Evolutionary conservation across 2,113 vertebrate species (phyloP).

Genomic region (Phylloscopus trochilus): DNA sequence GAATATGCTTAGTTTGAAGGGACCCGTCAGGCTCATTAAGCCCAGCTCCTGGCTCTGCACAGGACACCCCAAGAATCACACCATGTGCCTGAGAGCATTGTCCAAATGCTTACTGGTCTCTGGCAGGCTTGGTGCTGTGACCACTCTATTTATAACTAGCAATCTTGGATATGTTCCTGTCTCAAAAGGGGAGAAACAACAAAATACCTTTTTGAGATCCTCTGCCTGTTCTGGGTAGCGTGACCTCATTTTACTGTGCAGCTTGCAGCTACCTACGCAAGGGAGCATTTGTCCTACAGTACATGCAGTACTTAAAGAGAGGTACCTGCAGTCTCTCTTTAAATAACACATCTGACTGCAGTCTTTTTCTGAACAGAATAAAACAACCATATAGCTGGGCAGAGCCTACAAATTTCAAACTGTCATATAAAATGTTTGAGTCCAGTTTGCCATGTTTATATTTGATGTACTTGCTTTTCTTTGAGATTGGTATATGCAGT

Average conservation of each 20-base stretch:
- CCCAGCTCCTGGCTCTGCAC: not conserved
- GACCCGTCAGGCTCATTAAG: not conserved
- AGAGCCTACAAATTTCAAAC: not conserved
- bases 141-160: not conserved
- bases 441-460: not conserved
- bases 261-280: not conserved
- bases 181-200: not conserved
- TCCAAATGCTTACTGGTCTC: not conserved
- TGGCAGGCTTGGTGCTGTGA: not conserved
- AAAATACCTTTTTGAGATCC: not conserved
- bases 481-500: accelerated
- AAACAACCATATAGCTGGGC: not conserved
- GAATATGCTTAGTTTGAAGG: not conserved
- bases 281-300: not conserved
- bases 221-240: not conserved
- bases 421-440: not conserved
- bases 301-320: not conserved
- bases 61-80: not conserved
- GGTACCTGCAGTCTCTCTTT: not conserved
- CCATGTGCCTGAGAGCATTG: not conserved
- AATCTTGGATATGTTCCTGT: not conserved
- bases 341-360: not conserved
- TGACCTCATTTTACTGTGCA: not conserved
- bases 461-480: not conserved
- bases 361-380: not conserved